Base-by-base conservation (phyloP, 37 sponge, comb jelly and placozoan species). In the Beroe ovata region DNA sequence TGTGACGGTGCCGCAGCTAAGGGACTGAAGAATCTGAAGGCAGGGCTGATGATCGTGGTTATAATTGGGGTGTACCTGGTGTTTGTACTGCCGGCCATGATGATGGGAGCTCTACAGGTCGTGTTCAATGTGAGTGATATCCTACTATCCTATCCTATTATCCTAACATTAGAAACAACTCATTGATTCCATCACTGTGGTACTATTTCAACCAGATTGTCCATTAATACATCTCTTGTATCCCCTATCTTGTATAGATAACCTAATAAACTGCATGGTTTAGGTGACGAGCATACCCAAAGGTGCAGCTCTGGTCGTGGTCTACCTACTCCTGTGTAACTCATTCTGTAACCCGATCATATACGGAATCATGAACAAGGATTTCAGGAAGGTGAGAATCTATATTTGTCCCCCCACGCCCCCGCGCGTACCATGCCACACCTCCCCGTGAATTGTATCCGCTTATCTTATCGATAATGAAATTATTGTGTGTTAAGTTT, bases 311-410 rank as follows among this genome's bases (percentile, higher is more conserved):
- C 84, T 77, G 26, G 38, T 77, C 1, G 84, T 77, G 3, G 54
- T 42, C 1, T 77, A 77, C 28, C 25, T 77, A 4, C 38, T 77
- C 3, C 8, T 77, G 25, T 77, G 84, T 25, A 77, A 77, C 84
- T 77, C 84, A 22, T 77, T 77, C 84, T 40, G 84, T 23, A 77
- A 77, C 54, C 84, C 84, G 1, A 77, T 77, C 22, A 77, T 77
- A 6, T 77, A 77, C 38, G 84, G 84, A 25, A 77, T 77, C 42
- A 77, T 77, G 84, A 77, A 77, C 84, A 77, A 77, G 47, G 84
- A 77, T 0, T 77, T 77, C 54, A 22, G 84, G 18, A 39, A 40
- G 84, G 84, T 77, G 41, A 37, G 47, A 77, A n/a, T n/a, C n/a
- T n/a, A n/a, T n/a, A n/a, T n/a, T n/a, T n/a, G n/a, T n/a, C n/a